These are phyloP conservation scores for Pycnonotus jocosus DNA, from an alignment of 2,113 vertebrate genomes.

Conservation along the genomic window DNA sequence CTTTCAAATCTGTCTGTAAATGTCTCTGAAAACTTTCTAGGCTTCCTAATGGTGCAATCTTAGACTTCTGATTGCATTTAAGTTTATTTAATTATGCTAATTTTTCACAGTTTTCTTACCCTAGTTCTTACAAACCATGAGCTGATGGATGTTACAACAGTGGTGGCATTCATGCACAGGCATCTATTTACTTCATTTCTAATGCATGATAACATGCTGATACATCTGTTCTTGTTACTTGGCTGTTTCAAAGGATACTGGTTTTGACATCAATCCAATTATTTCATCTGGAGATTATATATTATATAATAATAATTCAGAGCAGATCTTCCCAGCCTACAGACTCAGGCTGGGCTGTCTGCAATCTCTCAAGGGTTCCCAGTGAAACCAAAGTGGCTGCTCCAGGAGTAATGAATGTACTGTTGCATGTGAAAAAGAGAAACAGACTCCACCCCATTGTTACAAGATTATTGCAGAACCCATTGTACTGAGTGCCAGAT, in stretches of 20 bases:
- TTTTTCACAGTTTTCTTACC: neutral
- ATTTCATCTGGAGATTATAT: slow-evolving; percentile 13
- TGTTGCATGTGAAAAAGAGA: neutral
- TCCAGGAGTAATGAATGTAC: neutral
- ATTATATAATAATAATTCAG: neutral
- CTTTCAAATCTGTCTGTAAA: neutral
- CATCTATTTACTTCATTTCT: neutral
- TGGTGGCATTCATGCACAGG: neutral
- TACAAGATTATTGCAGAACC: neutral
- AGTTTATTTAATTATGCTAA: neutral
- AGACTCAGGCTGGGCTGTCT: neutral
- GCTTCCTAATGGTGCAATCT: neutral
- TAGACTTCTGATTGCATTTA: neutral
- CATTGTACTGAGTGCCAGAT: neutral
- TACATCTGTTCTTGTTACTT: neutral
- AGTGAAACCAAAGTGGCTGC: neutral
- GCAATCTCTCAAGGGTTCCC: neutral
- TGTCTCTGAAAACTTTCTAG: neutral
- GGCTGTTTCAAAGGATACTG: neutral
- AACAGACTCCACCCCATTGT: neutral
- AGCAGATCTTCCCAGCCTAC: neutral
- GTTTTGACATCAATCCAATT: neutral
- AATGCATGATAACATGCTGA: neutral
- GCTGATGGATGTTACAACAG: neutral
- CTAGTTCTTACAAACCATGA: neutral